Evolutionary conservation across 2,888 invertebrate genomes (phyloP).

Genomic region (Drepanosiphum platanoidis): DNA sequence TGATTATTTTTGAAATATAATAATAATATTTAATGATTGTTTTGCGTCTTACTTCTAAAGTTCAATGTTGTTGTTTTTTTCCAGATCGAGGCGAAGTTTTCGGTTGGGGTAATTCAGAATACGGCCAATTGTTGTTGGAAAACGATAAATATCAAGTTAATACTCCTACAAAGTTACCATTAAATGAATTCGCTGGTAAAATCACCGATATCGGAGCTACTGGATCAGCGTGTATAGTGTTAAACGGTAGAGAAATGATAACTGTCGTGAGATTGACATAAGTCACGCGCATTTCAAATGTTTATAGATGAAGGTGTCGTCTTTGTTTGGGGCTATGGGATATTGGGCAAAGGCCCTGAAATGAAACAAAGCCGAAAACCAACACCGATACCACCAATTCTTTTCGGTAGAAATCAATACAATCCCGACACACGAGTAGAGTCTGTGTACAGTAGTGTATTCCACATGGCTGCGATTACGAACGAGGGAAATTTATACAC

Average conservation of each 20-base stretch:
- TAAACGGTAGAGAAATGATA: slow-evolving; percentile 81
- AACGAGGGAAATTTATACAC: slow-evolving; percentile 84
- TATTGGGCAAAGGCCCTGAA: slow-evolving; percentile 88
- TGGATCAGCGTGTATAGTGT: slow-evolving; percentile 84
- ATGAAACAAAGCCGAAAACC: slow-evolving; percentile 76
- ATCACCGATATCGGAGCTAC: slow-evolving; percentile 84
- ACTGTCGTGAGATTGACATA: too few species aligned
- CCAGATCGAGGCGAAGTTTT: slow-evolving; percentile 88
- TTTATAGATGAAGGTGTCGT: slow-evolving; percentile 84
- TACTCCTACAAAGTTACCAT: slow-evolving; percentile 69
- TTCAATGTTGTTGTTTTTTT: neutral
- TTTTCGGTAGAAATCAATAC: slow-evolving; percentile 89
- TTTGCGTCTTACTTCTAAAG: neutral
- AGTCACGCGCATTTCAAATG: slow-evolving; percentile 2
- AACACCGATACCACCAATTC: slow-evolving; percentile 77
- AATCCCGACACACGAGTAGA: slow-evolving; percentile 76
- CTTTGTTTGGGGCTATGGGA: slow-evolving; percentile 93
- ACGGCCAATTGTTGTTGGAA: slow-evolving; percentile 78
- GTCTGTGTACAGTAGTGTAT: slow-evolving; percentile 78
- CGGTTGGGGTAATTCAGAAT: slow-evolving; percentile 98
- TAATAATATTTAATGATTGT: neutral
- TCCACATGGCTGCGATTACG: slow-evolving; percentile 83
- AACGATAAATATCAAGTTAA: slow-evolving; percentile 76
- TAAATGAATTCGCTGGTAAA: slow-evolving; percentile 71
- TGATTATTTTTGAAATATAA: neutral